Conservation (phyloP, 2,797 vertebrate genomes). For the Rachycentron canadum region DNA sequence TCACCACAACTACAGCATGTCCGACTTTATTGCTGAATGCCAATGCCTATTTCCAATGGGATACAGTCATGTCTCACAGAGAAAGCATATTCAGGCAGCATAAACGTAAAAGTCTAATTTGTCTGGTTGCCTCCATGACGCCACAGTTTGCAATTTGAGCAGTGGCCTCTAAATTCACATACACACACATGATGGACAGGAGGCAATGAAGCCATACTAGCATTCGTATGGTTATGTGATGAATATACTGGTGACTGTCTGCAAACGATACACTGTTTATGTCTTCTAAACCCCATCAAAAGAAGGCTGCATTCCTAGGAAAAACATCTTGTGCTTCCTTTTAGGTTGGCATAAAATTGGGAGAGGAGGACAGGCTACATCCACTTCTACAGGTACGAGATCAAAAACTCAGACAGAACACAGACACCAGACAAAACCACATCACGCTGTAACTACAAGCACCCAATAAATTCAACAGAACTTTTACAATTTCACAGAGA, state of each 20-base stretch:
- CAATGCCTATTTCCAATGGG: background rate
- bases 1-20: background rate
- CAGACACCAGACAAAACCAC: background rate
- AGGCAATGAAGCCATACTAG: too few species aligned
- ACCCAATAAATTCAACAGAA: background rate
- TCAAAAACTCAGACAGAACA: background rate
- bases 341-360: background rate
- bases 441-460: background rate
- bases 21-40: background rate
- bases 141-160: too few species aligned
- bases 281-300: background rate
- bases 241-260: too few species aligned
- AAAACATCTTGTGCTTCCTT: background rate
- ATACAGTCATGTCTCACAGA: background rate
- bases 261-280: too few species aligned
- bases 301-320: background rate
- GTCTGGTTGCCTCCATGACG: too few species aligned
- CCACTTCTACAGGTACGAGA: background rate
- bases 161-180: too few species aligned
- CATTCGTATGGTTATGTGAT: too few species aligned
- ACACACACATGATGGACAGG: too few species aligned
- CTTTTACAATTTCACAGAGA: background rate
- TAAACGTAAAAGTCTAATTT: slow-evolving; percentile 8
- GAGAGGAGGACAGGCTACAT: background rate
- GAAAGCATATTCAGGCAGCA: background rate